A percentile compares a stretch with the other conserved stretches of the same genome.
Evolutionary conservation across 2,113 vertebrate genomes (phyloP).

Genomic region (Phodopus roborovskii): DNA sequence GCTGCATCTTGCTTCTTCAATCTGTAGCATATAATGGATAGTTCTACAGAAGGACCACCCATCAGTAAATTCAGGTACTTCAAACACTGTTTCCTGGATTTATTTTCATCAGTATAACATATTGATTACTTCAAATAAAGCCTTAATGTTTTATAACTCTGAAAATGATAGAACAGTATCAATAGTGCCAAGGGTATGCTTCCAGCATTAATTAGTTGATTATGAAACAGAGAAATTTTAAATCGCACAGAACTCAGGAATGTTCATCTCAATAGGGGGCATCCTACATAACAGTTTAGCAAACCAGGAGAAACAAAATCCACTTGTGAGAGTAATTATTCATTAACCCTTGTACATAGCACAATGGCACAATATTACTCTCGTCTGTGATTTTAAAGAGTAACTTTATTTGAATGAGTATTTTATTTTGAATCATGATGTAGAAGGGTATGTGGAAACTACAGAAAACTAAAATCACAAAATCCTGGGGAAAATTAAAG

Average conservation of each 20-base stretch:
- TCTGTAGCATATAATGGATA: background rate
- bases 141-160: conserved; percentile 63
- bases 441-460: background rate
- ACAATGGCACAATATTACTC: conserved; percentile 41
- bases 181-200: conserved; percentile 32
- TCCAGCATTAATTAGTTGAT: conserved; percentile 66
- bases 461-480: background rate
- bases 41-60: background rate
- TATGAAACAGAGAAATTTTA: conserved; percentile 39
- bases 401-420: conserved; percentile 30
- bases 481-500: background rate
- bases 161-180: conserved; percentile 50
- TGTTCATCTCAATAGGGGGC: conserved; percentile 37
- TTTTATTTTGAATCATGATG: conserved; percentile 18
- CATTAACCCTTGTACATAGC: conserved; percentile 5
- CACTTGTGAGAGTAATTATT: conserved; percentile 37
- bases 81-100: conserved; percentile 19
- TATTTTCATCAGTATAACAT: conserved; percentile 55
- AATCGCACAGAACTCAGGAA: conserved; percentile 12
- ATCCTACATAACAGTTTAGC: conserved; percentile 62
- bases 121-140: conserved; percentile 53
- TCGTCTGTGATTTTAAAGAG: background rate
- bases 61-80: background rate
- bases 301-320: conserved; percentile 25
- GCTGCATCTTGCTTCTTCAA: background rate